Conservation (phyloP, 37 sponge, comb jelly and placozoan species). For the Oopsacas minuta region DNA sequence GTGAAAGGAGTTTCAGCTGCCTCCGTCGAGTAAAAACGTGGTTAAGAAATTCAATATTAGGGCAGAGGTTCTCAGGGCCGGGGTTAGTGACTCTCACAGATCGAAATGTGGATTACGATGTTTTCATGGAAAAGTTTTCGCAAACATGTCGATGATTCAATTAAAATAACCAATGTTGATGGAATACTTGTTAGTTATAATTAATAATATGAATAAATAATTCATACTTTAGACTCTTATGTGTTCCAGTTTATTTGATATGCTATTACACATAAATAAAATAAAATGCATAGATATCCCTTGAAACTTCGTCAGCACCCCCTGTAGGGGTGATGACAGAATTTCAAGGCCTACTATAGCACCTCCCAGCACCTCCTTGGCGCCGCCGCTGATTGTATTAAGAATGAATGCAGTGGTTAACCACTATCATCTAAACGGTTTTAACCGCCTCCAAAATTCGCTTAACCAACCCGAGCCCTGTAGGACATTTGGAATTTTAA, state of each 20-base stretch:
- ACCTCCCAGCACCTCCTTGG: background rate
- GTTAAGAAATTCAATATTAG: background rate
- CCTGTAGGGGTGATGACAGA: background rate
- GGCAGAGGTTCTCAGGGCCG: background rate
- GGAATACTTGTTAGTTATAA: background rate
- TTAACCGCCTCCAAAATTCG: too few species aligned
- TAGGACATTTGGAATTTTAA: too few species aligned
- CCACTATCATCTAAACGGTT: too few species aligned
- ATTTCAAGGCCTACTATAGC: background rate
- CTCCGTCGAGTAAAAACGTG: background rate
- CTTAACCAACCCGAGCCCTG: too few species aligned
- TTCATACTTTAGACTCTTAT: background rate
- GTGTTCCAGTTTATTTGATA: background rate
- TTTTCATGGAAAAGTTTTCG: background rate
- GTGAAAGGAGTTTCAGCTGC: background rate
- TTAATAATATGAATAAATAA: background rate
- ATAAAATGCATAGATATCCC: background rate
- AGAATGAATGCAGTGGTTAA: too few species aligned
- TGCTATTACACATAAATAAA: background rate
- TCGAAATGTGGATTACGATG: background rate
- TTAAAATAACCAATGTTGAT: background rate
- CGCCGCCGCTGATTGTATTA: background rate
- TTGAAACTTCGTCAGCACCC: background rate
- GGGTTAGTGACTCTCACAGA: background rate
- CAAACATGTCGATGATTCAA: background rate